Percentiles rank a stretch among this genome's conserved stretches.
phyloP scores from a whole-genome alignment of 2,888 invertebrate genomes.

The Tigriopus californicus region DNA sequence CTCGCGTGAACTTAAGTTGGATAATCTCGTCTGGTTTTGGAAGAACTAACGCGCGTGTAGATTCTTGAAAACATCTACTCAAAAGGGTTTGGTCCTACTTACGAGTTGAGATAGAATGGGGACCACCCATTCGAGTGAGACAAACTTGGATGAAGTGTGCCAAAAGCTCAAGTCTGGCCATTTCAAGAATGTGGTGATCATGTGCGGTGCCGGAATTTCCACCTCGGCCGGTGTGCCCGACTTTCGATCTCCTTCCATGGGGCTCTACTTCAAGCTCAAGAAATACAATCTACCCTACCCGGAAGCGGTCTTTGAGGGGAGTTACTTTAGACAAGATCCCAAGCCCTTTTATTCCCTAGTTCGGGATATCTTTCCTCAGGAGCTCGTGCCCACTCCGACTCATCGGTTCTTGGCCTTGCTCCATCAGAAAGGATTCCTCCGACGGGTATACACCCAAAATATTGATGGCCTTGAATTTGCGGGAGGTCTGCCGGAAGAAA shows the following conservation, averaged over 20 bases:
- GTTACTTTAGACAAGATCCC: constrained; percentile 67
- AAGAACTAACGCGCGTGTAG: too few relatives aligned
- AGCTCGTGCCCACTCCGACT: constrained; percentile 64
- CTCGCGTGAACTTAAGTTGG: too few relatives aligned
- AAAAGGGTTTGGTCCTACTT: too few relatives aligned
- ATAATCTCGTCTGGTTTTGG: too few relatives aligned
- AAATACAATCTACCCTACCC: constrained; percentile 80
- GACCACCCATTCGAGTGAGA: not conserved
- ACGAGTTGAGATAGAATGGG: not conserved
- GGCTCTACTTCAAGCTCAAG: constrained; percentile 71
- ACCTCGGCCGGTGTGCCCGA: constrained; percentile 34
- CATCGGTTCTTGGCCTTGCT: constrained; percentile 77
- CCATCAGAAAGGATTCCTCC: constrained; percentile 48
- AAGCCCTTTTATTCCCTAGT: constrained; percentile 78
- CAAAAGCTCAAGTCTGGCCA: constrained; percentile 53
- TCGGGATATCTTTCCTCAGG: constrained; percentile 67
- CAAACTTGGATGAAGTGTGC: constrained; percentile 48
- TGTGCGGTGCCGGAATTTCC: constrained; percentile 89
- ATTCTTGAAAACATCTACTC: too few relatives aligned
- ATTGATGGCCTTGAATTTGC: constrained; percentile 78
- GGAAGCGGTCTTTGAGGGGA: constrained; percentile 74
- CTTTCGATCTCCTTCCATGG: constrained; percentile 61
- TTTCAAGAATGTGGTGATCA: constrained; percentile 66
- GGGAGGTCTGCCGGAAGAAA: constrained; percentile 59
- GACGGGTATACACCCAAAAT: constrained; percentile 43